phyloP scores from a whole-genome alignment of 2,888 invertebrate species.

The Griposia aprilina region DNA sequence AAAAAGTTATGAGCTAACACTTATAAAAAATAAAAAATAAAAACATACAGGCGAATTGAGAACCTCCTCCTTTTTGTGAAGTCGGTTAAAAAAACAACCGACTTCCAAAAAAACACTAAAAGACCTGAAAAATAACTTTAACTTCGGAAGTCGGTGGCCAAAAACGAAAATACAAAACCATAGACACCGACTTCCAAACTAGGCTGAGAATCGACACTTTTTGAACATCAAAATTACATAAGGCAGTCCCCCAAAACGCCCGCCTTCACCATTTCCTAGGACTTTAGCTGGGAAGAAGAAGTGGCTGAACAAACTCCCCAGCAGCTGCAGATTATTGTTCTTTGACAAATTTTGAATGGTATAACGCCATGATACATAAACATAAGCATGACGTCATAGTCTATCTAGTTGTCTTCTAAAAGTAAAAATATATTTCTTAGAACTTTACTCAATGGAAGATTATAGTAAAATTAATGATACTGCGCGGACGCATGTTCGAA shows the following conservation, averaged over 20 bases:
- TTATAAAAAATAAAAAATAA: too few species aligned
- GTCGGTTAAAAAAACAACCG: too few species aligned
- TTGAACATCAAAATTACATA: background rate
- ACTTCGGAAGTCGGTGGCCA: too few species aligned
- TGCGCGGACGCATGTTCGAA: constrained; percentile 1
- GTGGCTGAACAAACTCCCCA: background rate
- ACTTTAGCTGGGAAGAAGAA: background rate
- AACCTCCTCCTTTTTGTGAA: too few species aligned
- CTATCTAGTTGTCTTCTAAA: constrained; percentile 3
- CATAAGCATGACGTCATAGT: background rate
- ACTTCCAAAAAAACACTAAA: too few species aligned
- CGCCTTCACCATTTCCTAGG: background rate
- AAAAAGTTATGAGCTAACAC: too few species aligned
- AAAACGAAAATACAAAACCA: too few species aligned
- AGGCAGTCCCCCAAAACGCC: background rate
- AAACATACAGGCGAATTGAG: too few species aligned
- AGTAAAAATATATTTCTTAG: constrained; percentile 7
- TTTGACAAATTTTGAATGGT: background rate
- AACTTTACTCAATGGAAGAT: constrained; percentile 31
- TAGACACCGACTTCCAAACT: too few species aligned
- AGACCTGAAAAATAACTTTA: too few species aligned
- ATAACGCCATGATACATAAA: too few species aligned
- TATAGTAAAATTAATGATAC: constrained; percentile 38
- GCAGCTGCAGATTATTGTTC: background rate
- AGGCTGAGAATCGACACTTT: background rate